These are phyloP conservation scores for Oreohelix idahoensis DNA, from an alignment of 1,140 invertebrate genomes.

Conservation along the genomic window DNA sequence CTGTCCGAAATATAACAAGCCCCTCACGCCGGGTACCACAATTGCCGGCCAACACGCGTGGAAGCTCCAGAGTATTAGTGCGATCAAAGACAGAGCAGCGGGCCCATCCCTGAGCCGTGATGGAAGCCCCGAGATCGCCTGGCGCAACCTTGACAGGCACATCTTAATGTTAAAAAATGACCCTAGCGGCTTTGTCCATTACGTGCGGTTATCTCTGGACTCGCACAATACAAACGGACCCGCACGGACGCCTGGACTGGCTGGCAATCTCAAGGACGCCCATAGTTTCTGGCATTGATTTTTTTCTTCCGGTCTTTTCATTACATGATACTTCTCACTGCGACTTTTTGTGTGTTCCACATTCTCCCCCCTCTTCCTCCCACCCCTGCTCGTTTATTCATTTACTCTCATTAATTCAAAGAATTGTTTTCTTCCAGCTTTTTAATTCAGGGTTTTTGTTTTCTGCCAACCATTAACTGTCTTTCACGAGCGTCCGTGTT, in stretches of 20 bases:
- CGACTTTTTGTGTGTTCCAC: no score
- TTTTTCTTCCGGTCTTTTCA: not conserved
- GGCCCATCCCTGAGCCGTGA: not conserved
- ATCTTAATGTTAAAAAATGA: slow-evolving; percentile 37
- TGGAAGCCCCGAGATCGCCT: not conserved
- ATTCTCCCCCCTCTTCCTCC: no score
- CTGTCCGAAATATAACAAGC: not conserved
- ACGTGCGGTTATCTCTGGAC: slow-evolving; percentile 37
- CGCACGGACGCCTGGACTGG: slow-evolving; percentile 10
- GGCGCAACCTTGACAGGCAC: slow-evolving; percentile 20
- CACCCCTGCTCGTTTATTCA: no score
- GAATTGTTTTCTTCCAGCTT: not conserved
- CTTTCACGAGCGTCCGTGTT: no score
- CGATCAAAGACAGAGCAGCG: slow-evolving; percentile 12
- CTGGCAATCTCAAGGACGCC: not conserved
- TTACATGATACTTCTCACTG: not conserved
- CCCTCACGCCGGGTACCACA: not conserved
- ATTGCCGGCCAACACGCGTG: not conserved
- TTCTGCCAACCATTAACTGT: no score
- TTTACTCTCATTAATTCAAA: no score
- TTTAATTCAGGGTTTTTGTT: no score
- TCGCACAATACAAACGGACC: not conserved
- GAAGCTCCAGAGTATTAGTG: not conserved
- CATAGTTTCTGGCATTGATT: slow-evolving; percentile 6
- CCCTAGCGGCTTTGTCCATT: slow-evolving; percentile 35